These are phyloP conservation scores for Machimus rusticus DNA, from an alignment of 2,888 invertebrate genomes.

Conservation along the genomic window DNA sequence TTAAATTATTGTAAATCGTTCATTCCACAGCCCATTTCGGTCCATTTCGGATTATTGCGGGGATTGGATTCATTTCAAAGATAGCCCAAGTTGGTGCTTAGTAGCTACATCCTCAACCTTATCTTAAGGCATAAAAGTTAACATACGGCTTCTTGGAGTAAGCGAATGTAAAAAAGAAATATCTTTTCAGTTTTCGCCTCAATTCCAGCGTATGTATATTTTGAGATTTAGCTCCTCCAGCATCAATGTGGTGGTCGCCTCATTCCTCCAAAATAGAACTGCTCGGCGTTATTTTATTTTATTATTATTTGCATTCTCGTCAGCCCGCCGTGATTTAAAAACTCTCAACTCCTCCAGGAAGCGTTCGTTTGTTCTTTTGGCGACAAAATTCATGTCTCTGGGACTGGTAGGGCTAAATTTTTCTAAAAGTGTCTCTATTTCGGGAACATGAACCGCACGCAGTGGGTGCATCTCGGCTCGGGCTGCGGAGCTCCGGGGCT, in stretches of 20 bases:
- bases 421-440: slow-evolving; percentile 25
- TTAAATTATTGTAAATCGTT: background rate
- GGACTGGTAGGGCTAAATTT: background rate
- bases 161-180: background rate
- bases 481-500: background rate
- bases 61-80: background rate
- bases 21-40: background rate
- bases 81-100: background rate
- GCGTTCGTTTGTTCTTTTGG: background rate
- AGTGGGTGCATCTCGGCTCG: background rate
- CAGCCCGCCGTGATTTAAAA: background rate
- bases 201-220: background rate
- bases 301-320: background rate
- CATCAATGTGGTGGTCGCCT: background rate
- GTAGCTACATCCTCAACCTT: background rate
- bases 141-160: background rate
- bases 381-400: background rate
- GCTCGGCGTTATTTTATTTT: background rate
- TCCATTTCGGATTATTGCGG: background rate
- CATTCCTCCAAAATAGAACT: background rate
- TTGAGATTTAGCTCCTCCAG: background rate
- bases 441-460: background rate
- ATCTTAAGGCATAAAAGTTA: background rate
- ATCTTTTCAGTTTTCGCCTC: background rate
- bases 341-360: background rate